A percentile compares a stretch with the other conserved stretches of the same genome.
Evolutionary conservation across 2,113 vertebrate species (phyloP).

Genomic region (Danionella cerebrum): DNA sequence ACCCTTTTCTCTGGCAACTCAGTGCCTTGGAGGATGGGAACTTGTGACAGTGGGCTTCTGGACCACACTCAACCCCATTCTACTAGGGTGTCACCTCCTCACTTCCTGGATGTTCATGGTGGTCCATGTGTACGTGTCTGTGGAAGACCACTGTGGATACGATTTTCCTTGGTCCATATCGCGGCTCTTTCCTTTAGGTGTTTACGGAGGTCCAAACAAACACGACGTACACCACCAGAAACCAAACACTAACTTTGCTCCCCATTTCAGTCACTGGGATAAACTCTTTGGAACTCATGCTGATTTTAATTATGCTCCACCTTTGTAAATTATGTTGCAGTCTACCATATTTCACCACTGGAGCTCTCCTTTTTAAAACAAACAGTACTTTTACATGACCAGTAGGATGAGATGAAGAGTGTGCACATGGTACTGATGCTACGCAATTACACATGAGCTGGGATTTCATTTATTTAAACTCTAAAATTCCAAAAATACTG

Average conservation of each 20-base stretch:
- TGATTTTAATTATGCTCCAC: conserved; percentile 43
- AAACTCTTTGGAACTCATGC: conserved; percentile 57
- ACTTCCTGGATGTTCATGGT: conserved; percentile 63
- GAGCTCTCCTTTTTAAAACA: no score
- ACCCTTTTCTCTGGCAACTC: conserved; percentile 58
- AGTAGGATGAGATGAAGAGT: no score
- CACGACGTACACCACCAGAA: conserved; percentile 62
- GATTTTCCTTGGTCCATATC: conserved; percentile 63
- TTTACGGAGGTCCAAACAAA: conserved; percentile 61
- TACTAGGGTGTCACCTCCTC: conserved; percentile 57
- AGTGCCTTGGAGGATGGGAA: conserved; percentile 63
- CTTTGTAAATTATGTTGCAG: background rate
- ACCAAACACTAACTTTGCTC: conserved; percentile 58
- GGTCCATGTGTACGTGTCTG: conserved; percentile 56
- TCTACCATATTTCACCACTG: no score
- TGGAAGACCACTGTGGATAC: conserved; percentile 64
- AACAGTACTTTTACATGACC: no score
- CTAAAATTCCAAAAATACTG: no score
- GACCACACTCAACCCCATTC: conserved; percentile 58
- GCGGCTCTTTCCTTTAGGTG: conserved; percentile 53
- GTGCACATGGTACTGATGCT: no score
- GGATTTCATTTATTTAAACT: no score
- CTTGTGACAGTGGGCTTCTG: conserved; percentile 60
- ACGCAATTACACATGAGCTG: no score
- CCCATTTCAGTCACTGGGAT: conserved; percentile 65